Evolutionary conservation across 2,888 invertebrate genomes (phyloP).

Genomic region (Cerastoderma edule): DNA sequence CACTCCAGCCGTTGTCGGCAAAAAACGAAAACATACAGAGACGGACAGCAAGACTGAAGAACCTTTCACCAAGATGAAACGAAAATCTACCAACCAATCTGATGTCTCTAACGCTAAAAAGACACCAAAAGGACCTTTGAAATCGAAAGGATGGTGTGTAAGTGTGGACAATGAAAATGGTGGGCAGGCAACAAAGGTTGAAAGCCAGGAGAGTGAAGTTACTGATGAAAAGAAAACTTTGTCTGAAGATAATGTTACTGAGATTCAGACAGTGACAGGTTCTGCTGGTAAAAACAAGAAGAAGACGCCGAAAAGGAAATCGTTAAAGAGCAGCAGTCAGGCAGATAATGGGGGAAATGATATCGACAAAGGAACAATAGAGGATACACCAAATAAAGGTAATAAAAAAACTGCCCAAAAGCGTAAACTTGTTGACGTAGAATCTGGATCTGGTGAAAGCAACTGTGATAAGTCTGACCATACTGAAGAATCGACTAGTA

Average conservation of each 20-base stretch:
- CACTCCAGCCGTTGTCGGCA: neutral
- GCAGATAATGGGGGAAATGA: neutral
- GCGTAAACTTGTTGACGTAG: slow-evolving; percentile 3
- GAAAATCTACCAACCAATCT: too few species aligned
- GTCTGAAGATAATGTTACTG: too few species aligned
- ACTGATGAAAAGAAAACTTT: slow-evolving; percentile 21
- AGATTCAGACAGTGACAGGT: too few species aligned
- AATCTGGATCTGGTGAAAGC: neutral
- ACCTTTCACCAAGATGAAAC: slow-evolving; percentile 12
- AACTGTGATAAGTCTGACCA: neutral
- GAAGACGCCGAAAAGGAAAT: neutral
- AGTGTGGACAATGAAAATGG: neutral
- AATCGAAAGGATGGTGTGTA: too few species aligned
- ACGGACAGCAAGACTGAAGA: slow-evolving; percentile 27
- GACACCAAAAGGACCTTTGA: too few species aligned
- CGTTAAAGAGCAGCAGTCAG: neutral
- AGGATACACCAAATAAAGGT: slow-evolving; percentile 13
- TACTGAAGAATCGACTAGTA: neutral
- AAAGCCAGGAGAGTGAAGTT: neutral
- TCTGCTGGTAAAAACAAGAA: neutral
- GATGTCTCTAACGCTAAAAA: too few species aligned
- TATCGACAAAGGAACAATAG: neutral
- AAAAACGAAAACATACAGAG: slow-evolving; percentile 32
- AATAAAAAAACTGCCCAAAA: slow-evolving; percentile 5
- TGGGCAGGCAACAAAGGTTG: neutral